Percentiles rank a stretch among this genome's conserved stretches.
Conservation (phyloP, 1,140 invertebrate species). For the Drosophila athabasca region DNA sequence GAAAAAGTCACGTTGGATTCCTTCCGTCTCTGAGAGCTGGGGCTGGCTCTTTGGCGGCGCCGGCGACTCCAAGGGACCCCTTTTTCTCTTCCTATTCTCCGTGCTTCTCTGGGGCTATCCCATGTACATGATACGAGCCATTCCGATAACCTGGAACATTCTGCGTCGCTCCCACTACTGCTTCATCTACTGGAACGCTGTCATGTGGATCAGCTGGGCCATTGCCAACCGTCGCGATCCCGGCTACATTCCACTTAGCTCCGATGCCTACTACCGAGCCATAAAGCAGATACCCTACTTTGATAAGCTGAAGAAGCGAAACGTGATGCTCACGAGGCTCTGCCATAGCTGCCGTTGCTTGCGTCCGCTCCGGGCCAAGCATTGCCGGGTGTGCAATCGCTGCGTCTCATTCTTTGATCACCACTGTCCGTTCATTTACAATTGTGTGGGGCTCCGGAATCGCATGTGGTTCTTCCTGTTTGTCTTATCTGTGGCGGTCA, state of each 20-base stretch:
- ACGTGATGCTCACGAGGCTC: slow-evolving; percentile 92
- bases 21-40: slow-evolving; percentile 94
- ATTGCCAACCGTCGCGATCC: slow-evolving; percentile 94
- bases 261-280: slow-evolving; percentile 93
- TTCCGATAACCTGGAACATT: slow-evolving; percentile 95
- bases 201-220: slow-evolving; percentile 97
- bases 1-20: slow-evolving; percentile 91
- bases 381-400: slow-evolving; percentile 95
- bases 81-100: slow-evolving; percentile 93
- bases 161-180: slow-evolving; percentile 93
- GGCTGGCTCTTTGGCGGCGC: slow-evolving; percentile 94
- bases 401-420: slow-evolving; percentile 97
- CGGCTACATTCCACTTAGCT: slow-evolving; percentile 94
- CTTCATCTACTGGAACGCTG: slow-evolving; percentile 94
- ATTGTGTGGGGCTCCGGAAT: slow-evolving; percentile 94
- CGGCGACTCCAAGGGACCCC: slow-evolving; percentile 93
- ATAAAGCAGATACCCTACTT: slow-evolving; percentile 95
- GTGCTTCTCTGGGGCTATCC: slow-evolving; percentile 96
- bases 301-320: slow-evolving; percentile 94
- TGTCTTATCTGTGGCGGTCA: slow-evolving; percentile 92
- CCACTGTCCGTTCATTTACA: slow-evolving; percentile 97
- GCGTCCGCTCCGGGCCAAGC: slow-evolving; percentile 93
- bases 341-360: slow-evolving; percentile 96
- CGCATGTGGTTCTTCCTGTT: slow-evolving; percentile 96
- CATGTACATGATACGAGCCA: slow-evolving; percentile 94